These are phyloP conservation scores for Poeciliopsis presidionis DNA, from an alignment of 2,797 vertebrate genomes.

Conservation along the genomic window DNA sequence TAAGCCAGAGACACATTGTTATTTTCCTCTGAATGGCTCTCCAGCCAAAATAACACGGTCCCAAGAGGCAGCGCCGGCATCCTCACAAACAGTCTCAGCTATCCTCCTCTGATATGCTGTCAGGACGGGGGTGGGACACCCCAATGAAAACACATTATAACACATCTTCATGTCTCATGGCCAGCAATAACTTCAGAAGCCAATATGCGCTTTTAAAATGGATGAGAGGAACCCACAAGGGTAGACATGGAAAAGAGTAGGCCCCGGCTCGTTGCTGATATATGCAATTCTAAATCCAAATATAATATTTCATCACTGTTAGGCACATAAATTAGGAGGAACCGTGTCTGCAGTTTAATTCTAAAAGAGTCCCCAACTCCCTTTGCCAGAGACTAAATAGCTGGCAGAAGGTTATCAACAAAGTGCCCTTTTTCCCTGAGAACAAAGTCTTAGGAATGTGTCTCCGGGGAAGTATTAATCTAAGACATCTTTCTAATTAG, in stretches of 20 bases:
- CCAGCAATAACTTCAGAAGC: constrained; percentile 42
- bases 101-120: constrained; percentile 55
- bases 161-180: constrained; percentile 59
- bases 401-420: constrained; percentile 24
- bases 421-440: constrained; percentile 34
- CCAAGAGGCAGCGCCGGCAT: constrained; percentile 36
- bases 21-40: constrained; percentile 50
- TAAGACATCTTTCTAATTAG: constrained; percentile 23
- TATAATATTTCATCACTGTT: constrained; percentile 70
- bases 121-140: constrained; percentile 26
- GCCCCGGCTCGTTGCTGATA: constrained; percentile 47
- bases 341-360: constrained; percentile 43
- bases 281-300: constrained; percentile 71
- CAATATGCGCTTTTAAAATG: constrained; percentile 53
- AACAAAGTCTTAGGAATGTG: constrained; percentile 19
- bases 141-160: constrained; percentile 68
- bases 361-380: constrained; percentile 46
- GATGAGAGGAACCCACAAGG: constrained; percentile 50
- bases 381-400: constrained; percentile 50
- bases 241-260: constrained; percentile 38
- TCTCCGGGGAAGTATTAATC: background rate
- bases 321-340: constrained; percentile 57
- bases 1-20: constrained; percentile 43
- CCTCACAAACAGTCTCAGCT: constrained; percentile 55
- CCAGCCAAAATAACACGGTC: constrained; percentile 45